Conservation (phyloP, 2,113 vertebrate species). For the Diadophis punctatus region DNA sequence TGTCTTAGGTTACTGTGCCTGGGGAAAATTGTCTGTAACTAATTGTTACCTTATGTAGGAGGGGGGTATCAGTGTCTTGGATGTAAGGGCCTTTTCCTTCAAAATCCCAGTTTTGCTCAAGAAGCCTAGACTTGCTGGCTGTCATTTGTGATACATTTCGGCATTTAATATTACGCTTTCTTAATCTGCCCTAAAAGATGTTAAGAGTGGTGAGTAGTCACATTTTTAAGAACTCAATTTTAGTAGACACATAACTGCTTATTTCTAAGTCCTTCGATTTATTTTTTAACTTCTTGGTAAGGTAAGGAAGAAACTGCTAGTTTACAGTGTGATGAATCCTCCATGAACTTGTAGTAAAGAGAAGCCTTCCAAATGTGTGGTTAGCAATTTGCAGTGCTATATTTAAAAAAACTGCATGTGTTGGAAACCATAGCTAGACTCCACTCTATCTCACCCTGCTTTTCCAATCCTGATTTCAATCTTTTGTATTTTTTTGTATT, state of each 20-base stretch:
- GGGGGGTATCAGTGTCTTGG: not conserved
- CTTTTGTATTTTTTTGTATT: too few relatives aligned
- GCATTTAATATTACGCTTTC: not conserved
- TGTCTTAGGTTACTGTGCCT: slow-evolving; percentile 16
- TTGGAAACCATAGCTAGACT: not conserved
- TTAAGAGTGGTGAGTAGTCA: not conserved
- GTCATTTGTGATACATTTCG: not conserved
- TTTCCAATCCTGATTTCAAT: not conserved
- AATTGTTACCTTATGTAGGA: not conserved
- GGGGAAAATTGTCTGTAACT: slow-evolving; percentile 4
- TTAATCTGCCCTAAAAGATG: not conserved
- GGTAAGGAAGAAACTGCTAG: not conserved
- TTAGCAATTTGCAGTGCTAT: slow-evolving; percentile 14
- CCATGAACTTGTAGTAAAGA: not conserved
- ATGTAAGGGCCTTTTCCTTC: not conserved
- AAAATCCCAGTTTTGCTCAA: not conserved
- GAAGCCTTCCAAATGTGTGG: slow-evolving; percentile 1
- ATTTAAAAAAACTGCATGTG: slow-evolving; percentile 1
- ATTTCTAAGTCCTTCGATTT: not conserved
- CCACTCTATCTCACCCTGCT: not conserved
- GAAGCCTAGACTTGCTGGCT: not conserved
- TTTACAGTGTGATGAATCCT: not conserved
- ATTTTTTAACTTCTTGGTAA: not conserved
- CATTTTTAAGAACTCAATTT: not conserved
- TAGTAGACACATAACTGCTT: not conserved